These are phyloP conservation scores for Sesamia inferens DNA, from an alignment of 2,888 invertebrate genomes.

Conservation along the genomic window DNA sequence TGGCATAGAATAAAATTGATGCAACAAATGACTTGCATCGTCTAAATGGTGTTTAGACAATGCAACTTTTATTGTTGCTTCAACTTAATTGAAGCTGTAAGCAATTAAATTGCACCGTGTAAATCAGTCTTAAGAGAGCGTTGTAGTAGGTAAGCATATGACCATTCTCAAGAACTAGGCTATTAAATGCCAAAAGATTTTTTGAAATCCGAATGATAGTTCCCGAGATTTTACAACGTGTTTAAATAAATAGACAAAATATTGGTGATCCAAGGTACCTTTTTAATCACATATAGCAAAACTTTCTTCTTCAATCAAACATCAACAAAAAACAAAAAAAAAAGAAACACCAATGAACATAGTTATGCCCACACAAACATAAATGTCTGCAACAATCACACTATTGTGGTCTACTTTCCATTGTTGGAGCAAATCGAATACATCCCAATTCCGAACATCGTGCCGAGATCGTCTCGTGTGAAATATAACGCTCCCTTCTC, in stretches of 20 bases:
- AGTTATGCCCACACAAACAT: conserved; percentile 31
- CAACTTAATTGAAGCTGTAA: no score
- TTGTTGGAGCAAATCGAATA: conserved; percentile 41
- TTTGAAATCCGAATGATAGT: not conserved
- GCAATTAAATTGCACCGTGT: no score
- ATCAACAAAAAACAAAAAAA: conserved; percentile 2
- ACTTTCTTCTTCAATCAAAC: not conserved
- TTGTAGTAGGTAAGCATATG: not conserved
- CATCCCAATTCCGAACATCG: conserved; percentile 36
- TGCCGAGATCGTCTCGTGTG: conserved; percentile 48
- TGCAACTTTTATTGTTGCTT: no score
- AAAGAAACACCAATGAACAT: not conserved
- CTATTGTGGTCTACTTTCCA: conserved; percentile 31
- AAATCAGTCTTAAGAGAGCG: not conserved
- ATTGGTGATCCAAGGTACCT: not conserved
- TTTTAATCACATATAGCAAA: not conserved
- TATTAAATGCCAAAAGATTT: no score
- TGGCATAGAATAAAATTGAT: no score
- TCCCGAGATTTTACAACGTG: not conserved
- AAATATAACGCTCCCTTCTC: conserved; percentile 34
- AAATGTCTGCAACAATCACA: conserved; percentile 27
- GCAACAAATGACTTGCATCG: no score
- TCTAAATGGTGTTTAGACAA: no score
- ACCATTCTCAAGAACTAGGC: not conserved
- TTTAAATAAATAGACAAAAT: not conserved